Evolutionary conservation across 2,113 vertebrate genomes (phyloP).

Genomic region (Sorex araneus): DNA sequence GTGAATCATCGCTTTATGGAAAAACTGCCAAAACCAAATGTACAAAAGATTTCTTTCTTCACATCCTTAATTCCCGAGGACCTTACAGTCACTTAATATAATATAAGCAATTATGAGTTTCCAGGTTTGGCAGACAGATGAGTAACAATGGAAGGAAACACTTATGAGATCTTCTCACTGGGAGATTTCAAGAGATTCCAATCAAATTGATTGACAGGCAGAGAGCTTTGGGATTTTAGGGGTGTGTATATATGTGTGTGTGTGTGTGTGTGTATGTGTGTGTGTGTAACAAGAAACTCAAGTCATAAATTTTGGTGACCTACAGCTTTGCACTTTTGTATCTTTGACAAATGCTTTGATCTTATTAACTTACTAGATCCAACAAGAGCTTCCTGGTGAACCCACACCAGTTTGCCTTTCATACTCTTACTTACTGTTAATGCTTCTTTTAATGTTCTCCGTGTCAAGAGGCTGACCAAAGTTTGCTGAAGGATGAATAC

Average conservation of each 20-base stretch:
- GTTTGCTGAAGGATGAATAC: not conserved
- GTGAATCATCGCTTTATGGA: constrained; percentile 73
- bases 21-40: constrained; percentile 71
- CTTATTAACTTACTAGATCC: not conserved
- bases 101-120: constrained; percentile 53
- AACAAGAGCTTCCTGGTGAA: not conserved
- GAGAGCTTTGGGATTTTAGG: not conserved
- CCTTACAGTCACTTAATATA: constrained; percentile 36
- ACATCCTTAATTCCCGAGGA: constrained; percentile 63
- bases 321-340: not conserved
- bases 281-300: constrained; percentile 9
- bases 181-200: constrained; percentile 31
- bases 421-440: not conserved
- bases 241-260: not conserved
- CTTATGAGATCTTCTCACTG: not conserved
- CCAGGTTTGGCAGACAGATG: constrained; percentile 51
- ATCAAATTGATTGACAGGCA: constrained; percentile 20
- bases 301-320: not conserved
- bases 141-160: constrained; percentile 39
- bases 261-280: not conserved
- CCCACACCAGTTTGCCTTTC: not conserved
- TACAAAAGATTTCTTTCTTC: constrained; percentile 77
- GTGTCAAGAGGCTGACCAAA: constrained; percentile 7
- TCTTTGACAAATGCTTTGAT: not conserved
- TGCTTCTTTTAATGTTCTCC: not conserved